phyloP scores from a whole-genome alignment of 2,797 vertebrate species.

The Phyllotis vaccarum region DNA sequence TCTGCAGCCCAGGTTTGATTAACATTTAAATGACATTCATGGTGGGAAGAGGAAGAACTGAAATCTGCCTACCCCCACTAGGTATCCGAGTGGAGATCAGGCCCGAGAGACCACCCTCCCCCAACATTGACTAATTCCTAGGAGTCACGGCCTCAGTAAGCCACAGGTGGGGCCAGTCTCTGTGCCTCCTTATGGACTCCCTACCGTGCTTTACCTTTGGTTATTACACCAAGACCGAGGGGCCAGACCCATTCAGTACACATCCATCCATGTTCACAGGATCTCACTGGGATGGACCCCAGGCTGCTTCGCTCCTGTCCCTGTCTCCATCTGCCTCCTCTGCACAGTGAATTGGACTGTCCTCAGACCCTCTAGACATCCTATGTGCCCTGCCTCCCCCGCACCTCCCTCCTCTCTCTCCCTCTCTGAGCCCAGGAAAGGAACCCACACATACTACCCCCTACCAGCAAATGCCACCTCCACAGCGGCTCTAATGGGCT shows the following conservation, averaged over 20 bases:
- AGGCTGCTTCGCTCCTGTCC: not conserved
- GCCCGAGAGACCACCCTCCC: slow-evolving; percentile 59
- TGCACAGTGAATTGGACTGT: not conserved
- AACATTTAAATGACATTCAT: slow-evolving; percentile 93
- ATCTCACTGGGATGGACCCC: not conserved
- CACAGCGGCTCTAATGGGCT: slow-evolving; percentile 59
- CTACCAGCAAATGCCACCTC: not conserved
- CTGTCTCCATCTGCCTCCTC: not conserved
- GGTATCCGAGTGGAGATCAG: slow-evolving; percentile 76
- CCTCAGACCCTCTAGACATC: not conserved
- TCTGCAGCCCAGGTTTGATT: slow-evolving; percentile 89
- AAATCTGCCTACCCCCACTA: slow-evolving; percentile 86
- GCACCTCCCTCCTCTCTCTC: not conserved
- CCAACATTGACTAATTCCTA: slow-evolving; percentile 67
- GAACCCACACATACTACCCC: not conserved
- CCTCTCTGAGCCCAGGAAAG: not conserved
- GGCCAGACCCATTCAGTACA: not conserved
- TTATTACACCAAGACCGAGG: not conserved
- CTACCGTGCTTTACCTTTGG: not conserved
- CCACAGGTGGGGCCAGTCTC: not conserved
- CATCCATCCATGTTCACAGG: rapidly evolving
- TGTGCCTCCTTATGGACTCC: not conserved
- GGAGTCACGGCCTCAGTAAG: slow-evolving; percentile 1
- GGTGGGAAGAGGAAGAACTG: slow-evolving; percentile 85
- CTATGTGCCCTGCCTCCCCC: not conserved